Evolutionary conservation across 2,888 invertebrate species (phyloP).

Genomic region (Drosophila nr. fundita): DNA sequence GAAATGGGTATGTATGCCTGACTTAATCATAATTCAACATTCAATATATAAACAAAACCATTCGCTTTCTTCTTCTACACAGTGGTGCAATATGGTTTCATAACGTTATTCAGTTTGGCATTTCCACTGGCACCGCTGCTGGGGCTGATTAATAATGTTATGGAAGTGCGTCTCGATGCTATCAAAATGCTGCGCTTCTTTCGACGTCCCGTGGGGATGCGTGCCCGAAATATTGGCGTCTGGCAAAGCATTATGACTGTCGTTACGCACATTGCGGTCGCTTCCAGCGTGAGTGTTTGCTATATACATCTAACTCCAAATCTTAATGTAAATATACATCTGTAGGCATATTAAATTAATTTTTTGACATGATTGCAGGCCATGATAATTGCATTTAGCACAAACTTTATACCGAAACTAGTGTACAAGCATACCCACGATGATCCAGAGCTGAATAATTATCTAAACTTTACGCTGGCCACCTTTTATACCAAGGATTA

Average conservation of each 20-base stretch:
- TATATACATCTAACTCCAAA: not conserved
- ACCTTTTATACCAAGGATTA: constrained; percentile 89
- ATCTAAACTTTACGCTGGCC: constrained; percentile 89
- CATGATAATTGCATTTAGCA: constrained; percentile 93
- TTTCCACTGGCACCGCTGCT: constrained; percentile 94
- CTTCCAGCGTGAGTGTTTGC: constrained; percentile 89
- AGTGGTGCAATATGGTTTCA: constrained; percentile 95
- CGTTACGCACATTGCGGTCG: constrained; percentile 90
- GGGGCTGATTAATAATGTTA: constrained; percentile 92
- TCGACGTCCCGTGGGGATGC: constrained; percentile 90
- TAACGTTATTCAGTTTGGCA: constrained; percentile 93
- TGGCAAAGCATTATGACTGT: constrained; percentile 92
- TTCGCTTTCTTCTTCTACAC: constrained; percentile 42
- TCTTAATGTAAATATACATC: not conserved
- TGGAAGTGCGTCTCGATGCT: constrained; percentile 94
- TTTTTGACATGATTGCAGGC: constrained; percentile 86
- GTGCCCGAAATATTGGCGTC: constrained; percentile 91
- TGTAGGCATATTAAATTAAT: not conserved
- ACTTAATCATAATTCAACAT: not conserved
- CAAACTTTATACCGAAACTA: constrained; percentile 92
- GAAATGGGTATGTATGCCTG: constrained; percentile 89
- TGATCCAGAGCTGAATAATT: constrained; percentile 87
- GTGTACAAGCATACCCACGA: constrained; percentile 87
- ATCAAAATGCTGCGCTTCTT: constrained; percentile 91
- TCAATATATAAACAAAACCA: not conserved